Base-by-base conservation (phyloP, 1,140 invertebrate genomes). In the Dendrolimus punctatus region DNA sequence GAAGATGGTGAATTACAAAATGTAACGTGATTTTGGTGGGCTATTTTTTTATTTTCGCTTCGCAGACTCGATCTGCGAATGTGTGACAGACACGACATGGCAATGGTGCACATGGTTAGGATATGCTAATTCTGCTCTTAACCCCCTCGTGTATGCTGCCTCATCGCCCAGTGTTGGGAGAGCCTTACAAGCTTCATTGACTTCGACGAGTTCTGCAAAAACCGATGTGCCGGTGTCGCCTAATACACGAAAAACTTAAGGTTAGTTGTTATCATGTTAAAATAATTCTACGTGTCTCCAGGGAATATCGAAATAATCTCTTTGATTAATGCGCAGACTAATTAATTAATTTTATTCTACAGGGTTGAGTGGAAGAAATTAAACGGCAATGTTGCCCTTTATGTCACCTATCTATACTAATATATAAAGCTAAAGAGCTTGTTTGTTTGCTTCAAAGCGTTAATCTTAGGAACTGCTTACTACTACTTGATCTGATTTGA, bases 81-180 rank as follows among this genome's bases (percentile, higher is more conserved):
- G 60, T 43, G 55, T 57, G 0, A 9, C 39, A 8, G 55, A 62
- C 23, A 42, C 48, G 5, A 42, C 49, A 10, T 62, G 60, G 60
- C 52, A 55, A 46, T 55, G 52, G 52, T 62, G 51, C 41, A 77
- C 76, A 39, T 94, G 92, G 92, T 83, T 93, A 7, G 92, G 92
- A 3, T 94, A 93, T 76, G 88, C 90, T 55, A 94, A 93, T 85
- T 93, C 91, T 6, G 92, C 91, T 51, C 77, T 93, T 10, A 93
- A 93, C 75, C 92, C 92, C 4, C 89, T 93, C 53, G 92, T 93
- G 54, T 93, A 93, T 72, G 90, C 90, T 3, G 89, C 87, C 37
- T 88, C 88, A 2, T 90, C 89, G 5, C 74, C 88, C 39, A 90
- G 90, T 51, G 89, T 91, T 66, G 77, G 90, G n/a, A 64, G 87